These are phyloP conservation scores for Chymomyza costata DNA, from an alignment of 1,140 invertebrate genomes.

Conservation along the genomic window DNA sequence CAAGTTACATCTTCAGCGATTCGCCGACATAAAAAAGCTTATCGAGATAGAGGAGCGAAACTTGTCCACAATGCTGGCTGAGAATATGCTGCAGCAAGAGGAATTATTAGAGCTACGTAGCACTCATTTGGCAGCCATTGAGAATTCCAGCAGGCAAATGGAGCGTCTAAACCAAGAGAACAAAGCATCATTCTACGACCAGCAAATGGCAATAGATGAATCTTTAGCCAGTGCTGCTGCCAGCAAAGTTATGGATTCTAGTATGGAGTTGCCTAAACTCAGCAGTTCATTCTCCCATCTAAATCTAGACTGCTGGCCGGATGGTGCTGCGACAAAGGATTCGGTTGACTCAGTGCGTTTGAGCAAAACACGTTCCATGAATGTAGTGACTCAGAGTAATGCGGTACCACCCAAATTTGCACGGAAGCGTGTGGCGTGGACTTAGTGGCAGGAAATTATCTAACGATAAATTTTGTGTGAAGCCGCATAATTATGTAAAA, in stretches of 20 bases:
- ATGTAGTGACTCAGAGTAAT: constrained; percentile 51
- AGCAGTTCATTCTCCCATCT: constrained; percentile 57
- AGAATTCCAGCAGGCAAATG: constrained; percentile 75
- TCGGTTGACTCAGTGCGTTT: constrained; percentile 32
- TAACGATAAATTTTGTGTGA: no score
- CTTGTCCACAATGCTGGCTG: constrained; percentile 46
- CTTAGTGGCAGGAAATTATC: constrained; percentile 16
- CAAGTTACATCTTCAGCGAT: constrained; percentile 52
- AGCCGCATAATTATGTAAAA: no score
- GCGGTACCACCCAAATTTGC: constrained; percentile 57
- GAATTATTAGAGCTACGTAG: constrained; percentile 71
- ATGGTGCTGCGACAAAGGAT: constrained; percentile 30
- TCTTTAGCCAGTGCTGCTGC: neutral
- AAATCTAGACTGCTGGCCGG: constrained; percentile 62
- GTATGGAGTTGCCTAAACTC: constrained; percentile 33
- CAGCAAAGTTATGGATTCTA: neutral
- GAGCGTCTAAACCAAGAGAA: constrained; percentile 64
- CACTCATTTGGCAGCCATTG: constrained; percentile 71
- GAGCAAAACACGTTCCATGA: constrained; percentile 47
- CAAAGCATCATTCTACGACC: no score
- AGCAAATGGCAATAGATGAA: no score
- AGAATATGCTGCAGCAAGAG: constrained; percentile 72
- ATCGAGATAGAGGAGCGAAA: constrained; percentile 41
- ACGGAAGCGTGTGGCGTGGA: constrained; percentile 67
- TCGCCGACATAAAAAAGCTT: constrained; percentile 35